phyloP scores from a whole-genome alignment of 2,113 vertebrate genomes.

The Ellobius talpinus region DNA sequence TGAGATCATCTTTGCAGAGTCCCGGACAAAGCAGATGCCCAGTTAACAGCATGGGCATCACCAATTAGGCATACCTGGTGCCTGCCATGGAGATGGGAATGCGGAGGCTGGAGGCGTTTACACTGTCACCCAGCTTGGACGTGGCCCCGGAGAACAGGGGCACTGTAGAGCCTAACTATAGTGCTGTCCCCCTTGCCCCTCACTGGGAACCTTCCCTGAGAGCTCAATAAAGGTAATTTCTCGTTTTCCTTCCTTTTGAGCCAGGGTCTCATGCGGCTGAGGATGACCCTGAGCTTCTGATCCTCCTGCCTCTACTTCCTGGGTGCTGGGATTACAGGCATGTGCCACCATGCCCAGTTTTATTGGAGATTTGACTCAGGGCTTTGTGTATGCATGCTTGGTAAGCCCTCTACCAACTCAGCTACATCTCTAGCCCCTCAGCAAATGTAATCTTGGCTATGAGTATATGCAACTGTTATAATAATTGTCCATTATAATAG shows the following conservation, averaged over 20 bases:
- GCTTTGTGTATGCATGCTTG: neutral
- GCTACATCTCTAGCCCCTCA: neutral
- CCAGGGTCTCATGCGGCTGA: neutral
- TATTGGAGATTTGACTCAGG: neutral
- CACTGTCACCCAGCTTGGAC: neutral
- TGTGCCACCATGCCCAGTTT: neutral
- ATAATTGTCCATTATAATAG: neutral
- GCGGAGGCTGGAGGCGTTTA: neutral
- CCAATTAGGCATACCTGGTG: neutral
- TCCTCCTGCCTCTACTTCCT: neutral
- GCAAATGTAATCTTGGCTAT: neutral
- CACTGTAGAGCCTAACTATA: neutral
- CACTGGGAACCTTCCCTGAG: neutral
- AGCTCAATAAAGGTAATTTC: neutral
- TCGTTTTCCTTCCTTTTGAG: neutral
- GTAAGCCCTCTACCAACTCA: neutral
- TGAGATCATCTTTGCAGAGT: neutral
- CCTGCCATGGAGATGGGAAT: neutral
- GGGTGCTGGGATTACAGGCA: neutral
- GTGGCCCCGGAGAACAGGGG: neutral
- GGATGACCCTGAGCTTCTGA: neutral
- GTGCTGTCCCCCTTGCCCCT: neutral
- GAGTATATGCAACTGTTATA: neutral
- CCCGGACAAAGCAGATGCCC: neutral
- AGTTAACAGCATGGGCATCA: neutral